These are phyloP conservation scores for Tyria jacobaeae DNA, from an alignment of 2,888 invertebrate genomes.

Conservation along the genomic window DNA sequence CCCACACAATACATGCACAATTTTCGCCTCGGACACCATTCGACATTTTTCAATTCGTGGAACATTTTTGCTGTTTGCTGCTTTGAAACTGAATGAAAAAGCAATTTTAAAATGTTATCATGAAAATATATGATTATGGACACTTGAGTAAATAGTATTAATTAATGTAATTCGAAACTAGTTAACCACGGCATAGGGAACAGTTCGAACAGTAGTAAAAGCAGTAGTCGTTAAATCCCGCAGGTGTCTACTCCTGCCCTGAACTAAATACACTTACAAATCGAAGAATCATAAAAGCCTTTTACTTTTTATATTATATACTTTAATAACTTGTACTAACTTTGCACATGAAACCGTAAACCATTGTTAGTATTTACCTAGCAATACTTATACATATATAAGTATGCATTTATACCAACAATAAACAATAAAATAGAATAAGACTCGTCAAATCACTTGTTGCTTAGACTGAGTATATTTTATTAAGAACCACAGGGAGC, in stretches of 20 bases:
- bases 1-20: slow-evolving; percentile 34
- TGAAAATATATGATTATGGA: not conserved
- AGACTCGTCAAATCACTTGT: slow-evolving; percentile 12
- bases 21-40: slow-evolving; percentile 23
- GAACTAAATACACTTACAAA: no score
- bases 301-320: not conserved
- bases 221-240: no score
- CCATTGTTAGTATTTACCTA: not conserved
- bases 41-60: slow-evolving; percentile 30
- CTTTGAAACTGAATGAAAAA: not conserved
- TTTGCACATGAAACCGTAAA: not conserved
- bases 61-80: slow-evolving; percentile 7
- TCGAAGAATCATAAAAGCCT: no score
- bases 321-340: not conserved
- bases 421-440: slow-evolving; percentile 30
- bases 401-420: no score
- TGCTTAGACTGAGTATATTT: slow-evolving; percentile 36
- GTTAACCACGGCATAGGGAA: no score
- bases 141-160: no score
- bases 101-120: not conserved
- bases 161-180: no score
- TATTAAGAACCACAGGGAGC: slow-evolving; percentile 51
- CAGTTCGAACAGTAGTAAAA: no score
- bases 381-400: no score
- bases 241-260: no score